Percentiles rank a stretch among this genome's conserved stretches.
Evolutionary conservation across 2,888 invertebrate genomes (phyloP).

Genomic region (Drosophila mayaguana): DNA sequence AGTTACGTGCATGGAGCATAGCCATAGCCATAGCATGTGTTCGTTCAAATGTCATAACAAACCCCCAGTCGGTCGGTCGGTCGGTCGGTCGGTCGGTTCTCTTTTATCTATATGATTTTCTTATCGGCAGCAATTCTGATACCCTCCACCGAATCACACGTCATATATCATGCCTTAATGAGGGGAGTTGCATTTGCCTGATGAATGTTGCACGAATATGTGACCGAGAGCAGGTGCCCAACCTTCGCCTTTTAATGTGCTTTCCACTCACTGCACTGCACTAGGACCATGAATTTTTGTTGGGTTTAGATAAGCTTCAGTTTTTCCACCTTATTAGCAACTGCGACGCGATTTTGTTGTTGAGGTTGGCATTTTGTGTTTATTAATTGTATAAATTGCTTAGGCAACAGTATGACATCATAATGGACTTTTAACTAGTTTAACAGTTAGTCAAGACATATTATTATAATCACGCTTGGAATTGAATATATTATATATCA

Average conservation of each 20-base stretch:
- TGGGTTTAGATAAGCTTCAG: constrained; percentile 9
- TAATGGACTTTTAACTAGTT: not conserved
- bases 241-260: not conserved
- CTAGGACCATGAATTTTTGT: constrained; percentile 6
- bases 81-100: not conserved
- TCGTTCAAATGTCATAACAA: constrained; percentile 9
- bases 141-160: constrained; percentile 39
- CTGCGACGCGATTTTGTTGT: not conserved
- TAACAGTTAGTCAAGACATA: no score
- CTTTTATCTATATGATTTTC: constrained; percentile 6
- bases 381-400: not conserved
- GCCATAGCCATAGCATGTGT: not conserved
- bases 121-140: constrained; percentile 47
- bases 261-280: constrained; percentile 22
- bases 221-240: constrained; percentile 63
- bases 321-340: constrained; percentile 1
- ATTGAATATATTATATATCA: not conserved
- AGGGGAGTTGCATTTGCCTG: constrained; percentile 24
- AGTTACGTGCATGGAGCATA: constrained; percentile 5
- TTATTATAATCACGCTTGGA: no score
- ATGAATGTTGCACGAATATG: constrained; percentile 48
- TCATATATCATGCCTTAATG: constrained; percentile 57
- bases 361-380: not conserved
- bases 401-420: not conserved
- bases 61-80: not conserved